These are phyloP conservation scores for Pteropus rufus DNA, from an alignment of 2,797 vertebrate species.

Conservation along the genomic window DNA sequence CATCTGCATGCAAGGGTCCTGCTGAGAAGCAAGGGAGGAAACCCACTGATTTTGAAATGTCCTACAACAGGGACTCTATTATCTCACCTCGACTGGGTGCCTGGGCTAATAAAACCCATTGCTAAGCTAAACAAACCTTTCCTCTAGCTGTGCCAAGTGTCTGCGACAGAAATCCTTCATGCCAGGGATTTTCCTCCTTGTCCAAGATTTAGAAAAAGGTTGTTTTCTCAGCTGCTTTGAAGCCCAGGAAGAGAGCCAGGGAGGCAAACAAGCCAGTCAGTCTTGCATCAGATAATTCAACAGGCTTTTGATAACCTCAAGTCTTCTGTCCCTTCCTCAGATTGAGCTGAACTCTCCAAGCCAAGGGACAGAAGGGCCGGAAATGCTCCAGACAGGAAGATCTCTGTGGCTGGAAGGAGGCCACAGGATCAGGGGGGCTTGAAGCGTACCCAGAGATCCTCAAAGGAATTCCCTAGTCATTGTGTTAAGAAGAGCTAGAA, in stretches of 20 bases:
- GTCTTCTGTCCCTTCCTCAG: conserved; percentile 73
- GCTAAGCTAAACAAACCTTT: conserved; percentile 82
- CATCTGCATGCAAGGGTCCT: conserved; percentile 14
- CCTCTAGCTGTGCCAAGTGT: conserved; percentile 80
- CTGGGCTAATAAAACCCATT: conserved; percentile 77
- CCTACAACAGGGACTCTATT: conserved; percentile 68
- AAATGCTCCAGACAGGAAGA: conserved; percentile 78
- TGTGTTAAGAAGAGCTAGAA: conserved; percentile 51
- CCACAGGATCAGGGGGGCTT: conserved; percentile 29
- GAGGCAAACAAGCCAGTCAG: conserved; percentile 80
- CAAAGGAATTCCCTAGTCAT: conserved; percentile 66
- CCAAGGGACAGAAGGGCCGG: conserved; percentile 62
- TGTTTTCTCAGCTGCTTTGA: conserved; percentile 85
- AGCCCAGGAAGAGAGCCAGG: conserved; percentile 80
- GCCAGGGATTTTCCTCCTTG: conserved; percentile 81
- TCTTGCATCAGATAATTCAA: conserved; percentile 81
- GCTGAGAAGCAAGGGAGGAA: conserved; percentile 60
- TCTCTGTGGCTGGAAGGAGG: conserved; percentile 50
- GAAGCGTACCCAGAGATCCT: conserved; percentile 53
- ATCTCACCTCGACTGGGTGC: conserved; percentile 73
- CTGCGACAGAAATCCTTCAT: conserved; percentile 77
- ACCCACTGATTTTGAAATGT: conserved; percentile 17
- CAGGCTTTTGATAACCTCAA: conserved; percentile 77
- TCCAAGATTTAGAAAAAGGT: conserved; percentile 78
- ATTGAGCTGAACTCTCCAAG: conserved; percentile 40